Percentiles rank a stretch among this genome's conserved stretches.
These are phyloP conservation scores for Leucoraja erinaceus DNA, from an alignment of 2,113 vertebrate genomes.

Conservation along the genomic window DNA sequence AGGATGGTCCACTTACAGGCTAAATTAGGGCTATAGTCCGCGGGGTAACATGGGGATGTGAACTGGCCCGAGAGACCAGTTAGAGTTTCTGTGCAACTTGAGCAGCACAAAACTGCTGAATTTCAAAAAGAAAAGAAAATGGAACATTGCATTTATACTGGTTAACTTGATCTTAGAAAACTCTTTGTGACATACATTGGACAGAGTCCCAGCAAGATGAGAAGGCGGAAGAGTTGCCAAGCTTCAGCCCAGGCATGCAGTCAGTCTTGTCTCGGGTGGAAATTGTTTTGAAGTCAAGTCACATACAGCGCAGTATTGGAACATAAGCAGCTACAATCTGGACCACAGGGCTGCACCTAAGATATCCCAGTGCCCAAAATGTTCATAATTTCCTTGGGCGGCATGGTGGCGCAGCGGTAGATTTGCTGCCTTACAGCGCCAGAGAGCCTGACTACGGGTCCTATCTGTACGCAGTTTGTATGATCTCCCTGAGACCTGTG, in stretches of 20 bases:
- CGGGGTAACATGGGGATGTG: slow-evolving; percentile 84
- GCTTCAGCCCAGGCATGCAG: background rate
- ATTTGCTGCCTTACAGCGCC: no score
- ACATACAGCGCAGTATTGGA: background rate
- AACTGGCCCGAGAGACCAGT: slow-evolving; percentile 68
- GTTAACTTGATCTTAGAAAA: background rate
- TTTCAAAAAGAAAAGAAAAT: slow-evolving; percentile 40
- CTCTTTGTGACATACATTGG: background rate
- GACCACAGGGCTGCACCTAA: background rate
- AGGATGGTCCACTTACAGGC: slow-evolving; percentile 77
- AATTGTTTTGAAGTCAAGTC: background rate
- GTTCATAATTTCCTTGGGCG: background rate
- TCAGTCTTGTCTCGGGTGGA: background rate
- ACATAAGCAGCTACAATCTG: background rate
- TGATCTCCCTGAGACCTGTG: no score
- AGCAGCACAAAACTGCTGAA: slow-evolving; percentile 67
- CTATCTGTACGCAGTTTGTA: no score
- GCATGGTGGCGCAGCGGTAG: no score
- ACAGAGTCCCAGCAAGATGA: background rate
- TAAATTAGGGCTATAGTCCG: slow-evolving; percentile 74
- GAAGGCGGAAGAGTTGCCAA: background rate
- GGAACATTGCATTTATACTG: background rate
- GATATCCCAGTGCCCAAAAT: background rate
- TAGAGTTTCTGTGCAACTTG: slow-evolving; percentile 66
- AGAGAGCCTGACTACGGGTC: no score